Evolutionary conservation across 2,888 invertebrate species (phyloP).

Genomic region (Chouioia cunea): DNA sequence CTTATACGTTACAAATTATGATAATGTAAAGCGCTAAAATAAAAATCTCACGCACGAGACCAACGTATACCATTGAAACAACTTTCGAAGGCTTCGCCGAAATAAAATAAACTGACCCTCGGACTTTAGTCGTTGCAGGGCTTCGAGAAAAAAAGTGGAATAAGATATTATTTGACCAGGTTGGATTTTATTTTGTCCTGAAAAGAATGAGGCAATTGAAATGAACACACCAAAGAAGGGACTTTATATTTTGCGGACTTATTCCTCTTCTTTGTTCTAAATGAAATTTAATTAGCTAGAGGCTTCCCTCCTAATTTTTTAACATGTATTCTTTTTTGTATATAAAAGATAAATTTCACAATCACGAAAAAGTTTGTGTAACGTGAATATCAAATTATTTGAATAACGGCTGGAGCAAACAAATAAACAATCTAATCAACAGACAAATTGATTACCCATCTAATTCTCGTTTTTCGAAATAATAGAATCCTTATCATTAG

Average conservation of each 20-base stretch:
- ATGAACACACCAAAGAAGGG: constrained; percentile 29
- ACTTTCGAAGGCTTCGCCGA: constrained; percentile 62
- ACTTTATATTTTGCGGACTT: constrained; percentile 46
- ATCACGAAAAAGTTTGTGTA: too few species aligned
- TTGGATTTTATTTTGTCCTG: constrained; percentile 23
- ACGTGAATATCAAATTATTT: too few species aligned
- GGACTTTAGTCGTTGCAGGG: constrained; percentile 54
- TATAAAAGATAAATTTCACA: too few species aligned
- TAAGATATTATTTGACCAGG: constrained; percentile 35
- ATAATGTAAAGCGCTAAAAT: constrained; percentile 28
- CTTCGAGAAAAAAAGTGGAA: constrained; percentile 53
- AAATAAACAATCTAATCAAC: too few species aligned
- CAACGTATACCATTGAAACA: constrained; percentile 35
- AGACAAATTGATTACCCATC: too few species aligned
- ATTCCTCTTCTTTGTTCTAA: constrained; percentile 36
- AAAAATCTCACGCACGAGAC: too few species aligned
- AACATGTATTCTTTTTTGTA: too few species aligned
- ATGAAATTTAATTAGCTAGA: constrained; percentile 22
- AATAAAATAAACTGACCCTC: constrained; percentile 58
- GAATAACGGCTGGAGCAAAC: too few species aligned
- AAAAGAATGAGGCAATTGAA: constrained; percentile 22
- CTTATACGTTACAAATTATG: too few species aligned
- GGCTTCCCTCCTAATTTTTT: too few species aligned
- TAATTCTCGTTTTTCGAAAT: too few species aligned
- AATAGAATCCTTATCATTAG: too few species aligned